A percentile compares a stretch with the other conserved stretches of the same genome.
phyloP scores from a whole-genome alignment of 2,888 invertebrate species.

The Drosophila putrida region DNA sequence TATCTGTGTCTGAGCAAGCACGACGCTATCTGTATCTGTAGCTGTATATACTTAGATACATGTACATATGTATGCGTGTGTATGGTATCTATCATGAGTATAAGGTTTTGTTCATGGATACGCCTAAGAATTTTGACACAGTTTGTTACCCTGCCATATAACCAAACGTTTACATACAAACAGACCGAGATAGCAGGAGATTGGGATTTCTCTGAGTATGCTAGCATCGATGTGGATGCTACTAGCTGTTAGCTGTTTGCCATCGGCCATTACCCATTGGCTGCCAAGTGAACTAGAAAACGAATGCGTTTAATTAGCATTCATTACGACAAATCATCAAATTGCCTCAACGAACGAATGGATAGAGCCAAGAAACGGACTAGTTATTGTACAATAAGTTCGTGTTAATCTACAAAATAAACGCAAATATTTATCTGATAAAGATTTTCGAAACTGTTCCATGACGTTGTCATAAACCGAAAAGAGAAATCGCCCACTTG shows the following conservation, averaged over 20 bases:
- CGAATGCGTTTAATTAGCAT: slow-evolving; percentile 82
- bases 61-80: slow-evolving; percentile 6
- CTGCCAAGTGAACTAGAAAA: slow-evolving; percentile 79
- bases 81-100: slow-evolving; percentile 34
- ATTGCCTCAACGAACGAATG: slow-evolving; percentile 59
- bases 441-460: slow-evolving; percentile 69
- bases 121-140: slow-evolving; percentile 79
- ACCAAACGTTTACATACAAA: slow-evolving; percentile 42
- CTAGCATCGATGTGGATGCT: slow-evolving; percentile 40
- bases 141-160: slow-evolving; percentile 54
- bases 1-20: slow-evolving; percentile 46
- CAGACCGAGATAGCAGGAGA: slow-evolving; percentile 21
- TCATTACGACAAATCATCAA: slow-evolving; percentile 82
- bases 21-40: slow-evolving; percentile 34
- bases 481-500: slow-evolving; percentile 49
- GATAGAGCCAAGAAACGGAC: slow-evolving; percentile 46
- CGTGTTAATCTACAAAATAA: slow-evolving; percentile 78
- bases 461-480: slow-evolving; percentile 53
- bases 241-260: slow-evolving; percentile 22
- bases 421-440: slow-evolving; percentile 73
- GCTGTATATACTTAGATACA: slow-evolving; percentile 13
- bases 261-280: slow-evolving; percentile 31
- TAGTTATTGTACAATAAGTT: slow-evolving; percentile 60
- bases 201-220: slow-evolving; percentile 37
- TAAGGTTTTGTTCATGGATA: slow-evolving; percentile 63